phyloP scores from a whole-genome alignment of 2,113 vertebrate genomes.

The Mustela lutreola region DNA sequence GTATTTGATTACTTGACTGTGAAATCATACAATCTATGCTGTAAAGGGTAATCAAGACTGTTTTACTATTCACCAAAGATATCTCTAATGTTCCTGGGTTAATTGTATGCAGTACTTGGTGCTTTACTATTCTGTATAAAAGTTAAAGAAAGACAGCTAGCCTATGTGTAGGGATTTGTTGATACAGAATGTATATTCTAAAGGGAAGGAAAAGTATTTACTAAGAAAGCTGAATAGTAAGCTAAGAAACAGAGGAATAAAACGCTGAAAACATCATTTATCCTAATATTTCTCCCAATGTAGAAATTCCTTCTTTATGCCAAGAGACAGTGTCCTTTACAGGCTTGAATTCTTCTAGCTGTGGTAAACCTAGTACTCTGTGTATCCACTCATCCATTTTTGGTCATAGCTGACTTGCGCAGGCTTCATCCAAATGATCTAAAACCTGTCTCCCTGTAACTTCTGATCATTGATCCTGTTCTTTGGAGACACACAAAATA shows the following conservation, averaged over 20 bases:
- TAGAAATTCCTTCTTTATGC: neutral
- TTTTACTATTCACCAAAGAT: slow-evolving; percentile 64
- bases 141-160: neutral
- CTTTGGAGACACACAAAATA: neutral
- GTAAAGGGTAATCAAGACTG: slow-evolving; percentile 55
- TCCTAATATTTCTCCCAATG: neutral
- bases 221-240: neutral
- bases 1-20: slow-evolving; percentile 62
- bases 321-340: neutral
- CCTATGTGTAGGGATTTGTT: neutral
- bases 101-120: slow-evolving; percentile 1
- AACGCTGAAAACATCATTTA: neutral
- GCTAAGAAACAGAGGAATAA: neutral
- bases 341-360: neutral
- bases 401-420: neutral
- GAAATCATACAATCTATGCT: slow-evolving; percentile 58
- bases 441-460: neutral
- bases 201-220: neutral
- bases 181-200: neutral
- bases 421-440: neutral
- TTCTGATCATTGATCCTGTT: neutral
- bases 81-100: slow-evolving; percentile 46
- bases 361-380: neutral
- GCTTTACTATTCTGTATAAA: slow-evolving; percentile 24
- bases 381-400: rapidly evolving